Evolutionary conservation across 2,888 invertebrate species (phyloP), one percentile per base, ranked within the genome.

Genomic region (Heterodera filipjevi): DNA sequence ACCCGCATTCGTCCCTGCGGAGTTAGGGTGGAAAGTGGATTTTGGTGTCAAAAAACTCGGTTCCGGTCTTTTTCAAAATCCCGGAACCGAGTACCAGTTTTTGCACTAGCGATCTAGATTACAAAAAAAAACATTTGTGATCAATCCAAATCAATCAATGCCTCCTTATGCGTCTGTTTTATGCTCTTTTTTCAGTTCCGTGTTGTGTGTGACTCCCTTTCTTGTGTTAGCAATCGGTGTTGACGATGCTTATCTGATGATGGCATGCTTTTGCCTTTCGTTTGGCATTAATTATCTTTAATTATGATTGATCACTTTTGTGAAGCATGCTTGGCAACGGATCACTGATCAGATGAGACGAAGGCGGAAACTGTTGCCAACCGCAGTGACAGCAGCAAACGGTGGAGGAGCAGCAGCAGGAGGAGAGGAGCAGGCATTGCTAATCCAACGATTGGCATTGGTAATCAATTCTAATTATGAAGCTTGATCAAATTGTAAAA

Each of bases 201-300:
- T 86, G 59, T 84, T 86, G 71, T 85, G 84, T 76, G 86, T 86
- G 14, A 86, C 86, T 0, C 86, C 86, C 6, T 86, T 86, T 75
- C 81, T 86, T 10, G 84, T 86, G 1, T 81, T 86, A 49, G 85
- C 86, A 8, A 86, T 86, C 70, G 85, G 84, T 77, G 74, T 66
- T 27, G 86, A 86, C 77, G 87, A 87, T 77, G 86, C 87, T n/a
- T 87, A 87, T 76, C 79, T 87, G 71, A 87, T 87, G 87, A 85
- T 87, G 49, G 49, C 19, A 49, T 19, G 16, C 3, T 49, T 49
- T 49, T 49, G 12, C 0, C 16, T 19, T 16, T n/a, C n/a, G n/a
- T n/a, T n/a, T n/a, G n/a, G n/a, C n/a, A n/a, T n/a, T n/a, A n/a
- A n/a, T n/a, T n/a, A 12, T 19, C 16, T 49, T 1, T 3, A 49